phyloP scores from a whole-genome alignment of 2,797 vertebrate species.

The Remorina albescens region DNA sequence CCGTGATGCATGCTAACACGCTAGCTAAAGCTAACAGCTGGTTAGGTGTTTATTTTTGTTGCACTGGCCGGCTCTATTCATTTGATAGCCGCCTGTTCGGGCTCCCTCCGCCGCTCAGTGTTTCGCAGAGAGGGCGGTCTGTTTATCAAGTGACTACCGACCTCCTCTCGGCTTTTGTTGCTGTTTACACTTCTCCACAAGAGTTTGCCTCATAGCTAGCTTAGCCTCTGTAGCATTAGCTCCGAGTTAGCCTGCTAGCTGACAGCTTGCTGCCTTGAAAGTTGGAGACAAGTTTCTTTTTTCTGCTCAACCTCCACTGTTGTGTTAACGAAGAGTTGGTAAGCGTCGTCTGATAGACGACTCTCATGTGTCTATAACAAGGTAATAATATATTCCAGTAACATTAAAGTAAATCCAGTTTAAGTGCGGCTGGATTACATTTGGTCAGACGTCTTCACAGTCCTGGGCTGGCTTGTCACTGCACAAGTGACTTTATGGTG shows the following conservation, averaged over 20 bases:
- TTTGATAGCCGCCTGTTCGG: background rate
- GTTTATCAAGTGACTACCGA: background rate
- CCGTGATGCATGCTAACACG: constrained; percentile 79
- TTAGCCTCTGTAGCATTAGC: constrained; percentile 76
- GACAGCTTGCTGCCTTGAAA: constrained; percentile 65
- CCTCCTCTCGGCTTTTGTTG: constrained; percentile 31
- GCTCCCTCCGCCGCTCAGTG: background rate
- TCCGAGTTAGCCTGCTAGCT: constrained; percentile 67
- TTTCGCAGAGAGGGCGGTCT: background rate
- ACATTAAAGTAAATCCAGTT: background rate
- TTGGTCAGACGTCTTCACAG: constrained; percentile 6
- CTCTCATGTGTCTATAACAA: background rate
- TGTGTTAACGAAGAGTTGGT: background rate
- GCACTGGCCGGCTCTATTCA: constrained; percentile 37
- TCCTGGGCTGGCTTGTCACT: constrained; percentile 24
- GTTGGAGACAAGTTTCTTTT: constrained; percentile 66
- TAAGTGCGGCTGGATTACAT: constrained; percentile 1
- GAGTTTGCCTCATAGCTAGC: constrained; percentile 73
- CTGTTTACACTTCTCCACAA: constrained; percentile 64
- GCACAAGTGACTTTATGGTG: constrained; percentile 29
- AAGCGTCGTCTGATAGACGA: background rate
- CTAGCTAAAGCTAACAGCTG: constrained; percentile 81
- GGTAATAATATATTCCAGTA: no score
- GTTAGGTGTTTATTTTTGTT: constrained; percentile 76
- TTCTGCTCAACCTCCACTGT: background rate